These are phyloP conservation scores for Pontoporia blainvillei DNA, from an alignment of 2,113 vertebrate genomes.

Conservation along the genomic window DNA sequence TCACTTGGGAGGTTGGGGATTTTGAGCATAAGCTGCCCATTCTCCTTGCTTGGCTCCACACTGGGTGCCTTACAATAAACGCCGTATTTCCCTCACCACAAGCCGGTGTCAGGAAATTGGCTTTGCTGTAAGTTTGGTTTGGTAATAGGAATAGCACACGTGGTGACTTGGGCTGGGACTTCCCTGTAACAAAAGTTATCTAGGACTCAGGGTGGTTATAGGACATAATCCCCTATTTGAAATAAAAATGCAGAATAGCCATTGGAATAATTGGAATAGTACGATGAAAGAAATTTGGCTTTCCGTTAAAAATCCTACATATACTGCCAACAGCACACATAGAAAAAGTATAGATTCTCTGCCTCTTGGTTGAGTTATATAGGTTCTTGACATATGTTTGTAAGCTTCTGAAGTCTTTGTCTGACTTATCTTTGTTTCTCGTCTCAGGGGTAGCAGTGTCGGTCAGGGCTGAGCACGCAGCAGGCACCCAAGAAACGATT, in stretches of 20 bases:
- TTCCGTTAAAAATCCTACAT: conserved; percentile 4
- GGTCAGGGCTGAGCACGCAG: neutral
- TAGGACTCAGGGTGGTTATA: neutral
- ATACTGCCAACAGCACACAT: neutral
- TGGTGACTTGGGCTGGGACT: neutral
- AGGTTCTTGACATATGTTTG: neutral
- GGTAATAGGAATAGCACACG: neutral
- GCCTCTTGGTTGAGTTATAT: neutral
- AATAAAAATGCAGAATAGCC: neutral
- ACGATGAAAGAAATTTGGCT: neutral
- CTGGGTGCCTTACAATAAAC: neutral
- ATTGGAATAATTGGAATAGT: neutral
- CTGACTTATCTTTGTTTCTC: neutral
- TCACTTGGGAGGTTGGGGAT: neutral
- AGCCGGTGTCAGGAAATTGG: neutral
- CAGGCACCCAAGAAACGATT: neutral
- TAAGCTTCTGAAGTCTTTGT: neutral
- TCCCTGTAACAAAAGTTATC: neutral
- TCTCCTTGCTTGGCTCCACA: neutral
- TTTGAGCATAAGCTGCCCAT: neutral
- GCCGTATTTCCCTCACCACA: neutral
- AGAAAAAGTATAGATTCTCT: neutral
- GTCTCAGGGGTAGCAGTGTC: neutral
- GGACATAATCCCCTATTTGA: neutral
- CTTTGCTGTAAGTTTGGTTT: neutral